These are phyloP conservation scores for Netelia inedita DNA, from an alignment of 2,888 invertebrate genomes.

Conservation along the genomic window DNA sequence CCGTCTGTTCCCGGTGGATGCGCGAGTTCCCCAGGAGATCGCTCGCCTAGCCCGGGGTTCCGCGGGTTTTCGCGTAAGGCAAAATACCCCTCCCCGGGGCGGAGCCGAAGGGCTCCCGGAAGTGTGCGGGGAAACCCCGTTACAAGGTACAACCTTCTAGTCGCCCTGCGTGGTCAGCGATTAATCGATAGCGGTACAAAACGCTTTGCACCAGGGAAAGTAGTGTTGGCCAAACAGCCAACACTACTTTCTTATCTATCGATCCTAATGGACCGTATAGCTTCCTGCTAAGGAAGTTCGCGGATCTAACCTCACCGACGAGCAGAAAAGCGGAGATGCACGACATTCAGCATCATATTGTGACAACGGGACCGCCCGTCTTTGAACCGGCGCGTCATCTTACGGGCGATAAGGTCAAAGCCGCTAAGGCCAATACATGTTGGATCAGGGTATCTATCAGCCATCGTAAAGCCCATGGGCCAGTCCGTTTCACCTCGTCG, in stretches of 20 bases:
- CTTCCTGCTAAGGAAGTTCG: not conserved
- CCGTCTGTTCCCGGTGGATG: no score
- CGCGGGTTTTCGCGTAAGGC: no score
- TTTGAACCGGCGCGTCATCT: not conserved
- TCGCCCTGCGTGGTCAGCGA: slow-evolving; percentile 15
- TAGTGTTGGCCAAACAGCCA: not conserved
- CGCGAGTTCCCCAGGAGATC: no score
- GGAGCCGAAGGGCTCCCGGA: no score
- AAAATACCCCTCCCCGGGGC: no score
- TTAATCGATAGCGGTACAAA: slow-evolving; percentile 33
- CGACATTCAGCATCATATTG: slow-evolving; percentile 60
- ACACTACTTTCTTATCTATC: not conserved
- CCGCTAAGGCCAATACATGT: not conserved
- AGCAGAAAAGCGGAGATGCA: not conserved
- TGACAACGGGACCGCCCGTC: slow-evolving; percentile 15
- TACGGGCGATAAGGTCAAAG: not conserved
- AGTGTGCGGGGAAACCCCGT: no score
- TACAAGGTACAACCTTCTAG: slow-evolving; percentile 7
- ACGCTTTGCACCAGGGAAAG: not conserved
- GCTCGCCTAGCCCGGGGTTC: no score
- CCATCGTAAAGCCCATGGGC: not conserved
- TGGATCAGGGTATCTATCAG: not conserved
- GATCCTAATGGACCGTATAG: not conserved
- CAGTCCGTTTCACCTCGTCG: slow-evolving; percentile 26
- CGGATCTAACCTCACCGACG: not conserved